Percentiles rank a stretch among this genome's conserved stretches.
Conservation (phyloP, 2,113 vertebrate genomes). For the Pipa parva region DNA sequence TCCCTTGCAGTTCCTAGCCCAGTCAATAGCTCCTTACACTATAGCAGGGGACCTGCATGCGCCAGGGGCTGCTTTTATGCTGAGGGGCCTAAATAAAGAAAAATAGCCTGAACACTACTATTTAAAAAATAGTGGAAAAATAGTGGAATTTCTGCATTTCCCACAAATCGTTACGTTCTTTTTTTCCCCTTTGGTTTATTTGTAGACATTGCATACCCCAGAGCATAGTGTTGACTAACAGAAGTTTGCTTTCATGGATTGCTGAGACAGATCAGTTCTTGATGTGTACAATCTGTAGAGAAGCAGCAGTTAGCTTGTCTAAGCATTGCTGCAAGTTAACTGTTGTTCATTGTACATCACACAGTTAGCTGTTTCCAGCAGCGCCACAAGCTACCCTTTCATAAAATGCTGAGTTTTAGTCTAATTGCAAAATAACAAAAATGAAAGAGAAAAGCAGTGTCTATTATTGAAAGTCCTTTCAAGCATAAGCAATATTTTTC, state of each 20-base stretch:
- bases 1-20: no score
- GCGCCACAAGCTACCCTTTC: not conserved
- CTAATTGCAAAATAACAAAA: not conserved
- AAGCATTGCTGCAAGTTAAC: conserved; percentile 2
- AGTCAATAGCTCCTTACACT: no score
- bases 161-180: no score
- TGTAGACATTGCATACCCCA: conserved; percentile 2
- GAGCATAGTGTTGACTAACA: conserved; percentile 13
- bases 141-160: no score
- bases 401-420: not conserved
- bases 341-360: conserved; percentile 18
- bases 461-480: not conserved
- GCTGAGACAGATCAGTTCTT: conserved; percentile 22
- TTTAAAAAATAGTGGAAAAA: no score
- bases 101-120: no score
- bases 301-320: conserved; percentile 8
- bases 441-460: not conserved
- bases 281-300: conserved; percentile 30
- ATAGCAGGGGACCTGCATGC: no score
- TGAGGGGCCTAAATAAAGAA: no score
- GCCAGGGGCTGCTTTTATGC: no score
- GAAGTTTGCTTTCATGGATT: conserved; percentile 31
- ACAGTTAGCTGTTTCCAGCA: not conserved
- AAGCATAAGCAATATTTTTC: no score
- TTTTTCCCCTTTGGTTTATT: conserved; percentile 3